Base-by-base conservation (phyloP, 53 echinoderm and acorn worm genomes). In the Patiria pectinifera region DNA sequence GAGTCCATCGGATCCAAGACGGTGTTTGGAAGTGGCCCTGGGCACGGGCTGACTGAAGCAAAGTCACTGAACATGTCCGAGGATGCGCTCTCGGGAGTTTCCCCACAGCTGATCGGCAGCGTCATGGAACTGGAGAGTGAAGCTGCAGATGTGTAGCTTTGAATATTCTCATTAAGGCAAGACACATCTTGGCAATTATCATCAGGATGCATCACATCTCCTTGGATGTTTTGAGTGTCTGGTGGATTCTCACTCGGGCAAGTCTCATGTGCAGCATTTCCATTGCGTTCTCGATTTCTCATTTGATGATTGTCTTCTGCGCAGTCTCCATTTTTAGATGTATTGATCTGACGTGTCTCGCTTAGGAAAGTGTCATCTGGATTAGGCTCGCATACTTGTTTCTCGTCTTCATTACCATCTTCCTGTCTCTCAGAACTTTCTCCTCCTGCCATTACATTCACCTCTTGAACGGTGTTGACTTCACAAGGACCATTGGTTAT, bases 41-140 rank as follows among this genome's bases (percentile, higher is more conserved):
- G 71, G 49, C 48, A 48, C 25, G 18, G 23, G 45, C 23, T 12
- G 53, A 49, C 24, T 15, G 86, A 4, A 21, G 22, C 86, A 26
- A 74, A 7, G 2, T 86, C 86, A 74, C 53, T 49, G 75, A 74
- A 74, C 71, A 70, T 86, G 48, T 3, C 44, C 0, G 86, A 74
- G 15, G 48, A n/a, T 46, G 79, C 45, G 49, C 86, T 86, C 43
- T 48, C 49, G 6, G 15, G 25, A 58, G 69, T 63, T 1, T 46
- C 86, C 22, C 49, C 86, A 48, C 71, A 48, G 21, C 86, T 86
- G 48, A 74, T 74, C 19, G 86, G 24, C 48, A 71, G 71, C 24
- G 74, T 9, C 22, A 45, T 47, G 23, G 48, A 74, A 22, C 58
- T 74, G 13, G 72, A 24, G 48, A 49, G 58, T 4, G 86, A 86